These are phyloP conservation scores for Apeira syringaria DNA, from an alignment of 2,888 invertebrate genomes.

Conservation along the genomic window DNA sequence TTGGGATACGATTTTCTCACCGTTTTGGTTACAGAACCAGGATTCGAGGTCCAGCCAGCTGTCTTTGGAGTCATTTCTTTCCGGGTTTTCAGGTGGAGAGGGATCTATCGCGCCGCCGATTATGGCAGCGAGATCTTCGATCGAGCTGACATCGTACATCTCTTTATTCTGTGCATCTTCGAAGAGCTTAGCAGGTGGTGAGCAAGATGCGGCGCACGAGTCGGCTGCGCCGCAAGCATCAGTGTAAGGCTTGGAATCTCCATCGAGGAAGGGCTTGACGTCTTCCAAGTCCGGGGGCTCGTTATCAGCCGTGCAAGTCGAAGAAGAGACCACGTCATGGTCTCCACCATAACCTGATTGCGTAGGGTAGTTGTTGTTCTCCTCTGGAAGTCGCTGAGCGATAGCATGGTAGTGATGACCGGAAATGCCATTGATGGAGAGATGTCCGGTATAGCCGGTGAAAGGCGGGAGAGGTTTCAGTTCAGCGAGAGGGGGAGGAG, in stretches of 20 bases:
- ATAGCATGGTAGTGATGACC: constrained; percentile 95
- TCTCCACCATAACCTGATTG: constrained; percentile 85
- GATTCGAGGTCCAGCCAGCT: constrained; percentile 95
- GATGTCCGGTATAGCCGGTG: constrained; percentile 92
- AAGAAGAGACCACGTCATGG: constrained; percentile 89
- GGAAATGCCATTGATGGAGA: constrained; percentile 94
- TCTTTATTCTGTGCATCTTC: constrained; percentile 82
- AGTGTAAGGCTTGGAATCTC: constrained; percentile 74
- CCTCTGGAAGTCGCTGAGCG: constrained; percentile 89
- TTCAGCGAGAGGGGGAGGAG: constrained; percentile 89
- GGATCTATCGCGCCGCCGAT: constrained; percentile 95
- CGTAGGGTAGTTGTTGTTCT: constrained; percentile 87
- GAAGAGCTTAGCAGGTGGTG: constrained; percentile 76
- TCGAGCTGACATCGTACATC: constrained; percentile 89
- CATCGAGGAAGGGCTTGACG: constrained; percentile 85
- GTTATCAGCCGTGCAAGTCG: constrained; percentile 87
- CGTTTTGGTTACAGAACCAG: constrained; percentile 91
- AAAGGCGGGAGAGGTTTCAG: constrained; percentile 93
- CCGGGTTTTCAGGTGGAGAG: constrained; percentile 88
- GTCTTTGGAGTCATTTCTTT: constrained; percentile 88
- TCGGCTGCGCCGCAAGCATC: constrained; percentile 85
- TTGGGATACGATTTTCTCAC: constrained; percentile 86
- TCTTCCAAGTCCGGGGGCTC: constrained; percentile 85
- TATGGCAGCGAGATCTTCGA: constrained; percentile 93
- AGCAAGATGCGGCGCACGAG: constrained; percentile 80